A percentile compares a stretch with the other conserved stretches of the same genome.
phyloP scores from a whole-genome alignment of 2,888 invertebrate genomes.

The Pyralis farinalis region DNA sequence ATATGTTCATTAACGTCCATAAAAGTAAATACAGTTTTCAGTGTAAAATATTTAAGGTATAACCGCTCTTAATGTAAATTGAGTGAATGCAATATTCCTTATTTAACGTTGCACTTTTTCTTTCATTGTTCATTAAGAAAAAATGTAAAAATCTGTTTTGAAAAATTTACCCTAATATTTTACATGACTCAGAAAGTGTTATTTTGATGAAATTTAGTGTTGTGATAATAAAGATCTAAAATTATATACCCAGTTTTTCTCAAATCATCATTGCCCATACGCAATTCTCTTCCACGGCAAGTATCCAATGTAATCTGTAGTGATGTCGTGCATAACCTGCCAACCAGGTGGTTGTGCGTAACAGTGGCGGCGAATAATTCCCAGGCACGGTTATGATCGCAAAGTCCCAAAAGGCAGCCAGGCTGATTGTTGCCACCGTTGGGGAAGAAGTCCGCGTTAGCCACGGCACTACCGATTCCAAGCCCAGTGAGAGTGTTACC shows the following conservation, averaged over 20 bases:
- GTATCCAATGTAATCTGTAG: conserved; percentile 40
- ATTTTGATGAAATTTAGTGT: no score
- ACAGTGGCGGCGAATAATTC: conserved; percentile 51
- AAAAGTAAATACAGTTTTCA: no score
- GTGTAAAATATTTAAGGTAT: no score
- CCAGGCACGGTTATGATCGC: conserved; percentile 58
- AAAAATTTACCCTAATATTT: no score
- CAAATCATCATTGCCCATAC: conserved; percentile 44
- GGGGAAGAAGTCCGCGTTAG: conserved; percentile 74
- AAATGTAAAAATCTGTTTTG: no score
- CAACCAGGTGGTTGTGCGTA: conserved; percentile 46
- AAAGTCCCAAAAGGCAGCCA: conserved; percentile 44
- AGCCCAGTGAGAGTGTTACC: conserved; percentile 51
- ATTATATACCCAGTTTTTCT: conserved; percentile 41
- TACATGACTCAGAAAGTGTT: no score
- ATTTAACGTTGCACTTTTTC: no score
- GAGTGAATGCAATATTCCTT: no score
- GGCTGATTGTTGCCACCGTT: conserved; percentile 45
- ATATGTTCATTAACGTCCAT: no score
- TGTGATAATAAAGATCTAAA: background rate
- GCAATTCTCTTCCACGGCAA: conserved; percentile 40
- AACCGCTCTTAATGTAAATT: no score
- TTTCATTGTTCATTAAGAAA: no score
- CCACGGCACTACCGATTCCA: conserved; percentile 71
- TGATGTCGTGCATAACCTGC: conserved; percentile 33